A percentile compares a stretch with the other conserved stretches of the same genome.
These are phyloP conservation scores for Hystrix brachyura DNA, from an alignment of 2,113 vertebrate species.

Conservation along the genomic window DNA sequence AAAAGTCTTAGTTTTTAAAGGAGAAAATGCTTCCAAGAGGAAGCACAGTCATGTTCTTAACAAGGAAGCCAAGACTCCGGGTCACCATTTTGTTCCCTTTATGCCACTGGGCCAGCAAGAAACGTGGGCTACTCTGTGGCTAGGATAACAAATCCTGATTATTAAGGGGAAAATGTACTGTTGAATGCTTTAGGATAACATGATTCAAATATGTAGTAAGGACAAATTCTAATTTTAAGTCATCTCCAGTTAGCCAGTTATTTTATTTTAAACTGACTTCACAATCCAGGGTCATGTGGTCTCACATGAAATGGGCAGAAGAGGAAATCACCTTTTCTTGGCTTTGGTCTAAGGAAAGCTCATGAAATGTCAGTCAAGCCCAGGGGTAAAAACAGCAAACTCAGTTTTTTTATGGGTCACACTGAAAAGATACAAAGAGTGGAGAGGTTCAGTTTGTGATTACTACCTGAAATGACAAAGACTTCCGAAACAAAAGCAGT, in stretches of 20 bases:
- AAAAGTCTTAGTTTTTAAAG: constrained; percentile 17
- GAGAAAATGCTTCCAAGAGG: background rate
- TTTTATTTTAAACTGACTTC: constrained; percentile 30
- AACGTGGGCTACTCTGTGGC: background rate
- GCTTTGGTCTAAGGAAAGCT: background rate
- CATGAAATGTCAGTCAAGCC: background rate
- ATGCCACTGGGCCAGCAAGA: background rate
- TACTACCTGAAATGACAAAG: background rate
- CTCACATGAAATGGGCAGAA: background rate
- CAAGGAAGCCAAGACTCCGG: background rate
- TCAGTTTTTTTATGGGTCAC: background rate
- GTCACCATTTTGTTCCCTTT: background rate
- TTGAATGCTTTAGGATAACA: background rate
- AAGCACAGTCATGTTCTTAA: background rate
- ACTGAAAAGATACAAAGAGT: background rate
- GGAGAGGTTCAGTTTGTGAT: background rate
- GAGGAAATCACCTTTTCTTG: background rate
- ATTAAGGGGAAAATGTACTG: background rate
- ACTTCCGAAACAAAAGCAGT: background rate
- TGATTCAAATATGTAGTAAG: background rate
- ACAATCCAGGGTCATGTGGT: background rate
- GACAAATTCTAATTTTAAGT: constrained; percentile 29
- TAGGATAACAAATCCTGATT: background rate
- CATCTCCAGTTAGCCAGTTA: background rate
- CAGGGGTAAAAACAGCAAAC: background rate